Conservation (phyloP, 2,797 vertebrate species). For the Calcarius lapponicus region DNA sequence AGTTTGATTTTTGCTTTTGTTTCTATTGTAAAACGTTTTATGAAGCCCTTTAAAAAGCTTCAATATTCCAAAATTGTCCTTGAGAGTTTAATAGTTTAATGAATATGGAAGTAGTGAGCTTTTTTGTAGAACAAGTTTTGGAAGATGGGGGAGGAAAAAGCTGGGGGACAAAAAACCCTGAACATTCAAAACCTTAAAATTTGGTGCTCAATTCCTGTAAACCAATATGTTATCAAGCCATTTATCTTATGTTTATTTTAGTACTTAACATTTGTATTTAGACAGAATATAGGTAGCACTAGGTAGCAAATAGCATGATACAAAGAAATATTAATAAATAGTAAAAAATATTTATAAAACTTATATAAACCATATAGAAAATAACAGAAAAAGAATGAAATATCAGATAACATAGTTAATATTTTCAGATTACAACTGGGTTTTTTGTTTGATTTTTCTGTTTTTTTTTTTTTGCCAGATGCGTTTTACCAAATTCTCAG, state of each 20-base stretch:
- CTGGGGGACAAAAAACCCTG: accelerated
- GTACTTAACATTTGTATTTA: not conserved
- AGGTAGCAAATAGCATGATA: not conserved
- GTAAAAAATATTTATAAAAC: not conserved
- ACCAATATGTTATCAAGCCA: not conserved
- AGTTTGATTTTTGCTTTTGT: not conserved
- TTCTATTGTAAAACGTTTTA: not conserved
- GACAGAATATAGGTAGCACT: not conserved
- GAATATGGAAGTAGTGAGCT: not conserved
- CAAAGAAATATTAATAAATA: not conserved
- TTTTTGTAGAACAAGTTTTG: not conserved
- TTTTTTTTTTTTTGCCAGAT: too few relatives aligned
- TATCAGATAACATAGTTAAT: not conserved
- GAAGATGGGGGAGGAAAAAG: not conserved
- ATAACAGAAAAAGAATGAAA: not conserved
- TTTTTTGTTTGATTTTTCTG: not conserved
- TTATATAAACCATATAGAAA: not conserved
- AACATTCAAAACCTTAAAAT: not conserved
- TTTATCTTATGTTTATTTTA: not conserved
- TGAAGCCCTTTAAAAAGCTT: not conserved
- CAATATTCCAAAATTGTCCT: not conserved
- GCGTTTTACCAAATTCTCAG: not conserved
- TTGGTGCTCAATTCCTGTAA: not conserved
- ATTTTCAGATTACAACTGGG: not conserved
- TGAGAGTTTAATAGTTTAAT: not conserved